Evolutionary conservation across 2,797 vertebrate species (phyloP).

Genomic region (Forpus xanthops): DNA sequence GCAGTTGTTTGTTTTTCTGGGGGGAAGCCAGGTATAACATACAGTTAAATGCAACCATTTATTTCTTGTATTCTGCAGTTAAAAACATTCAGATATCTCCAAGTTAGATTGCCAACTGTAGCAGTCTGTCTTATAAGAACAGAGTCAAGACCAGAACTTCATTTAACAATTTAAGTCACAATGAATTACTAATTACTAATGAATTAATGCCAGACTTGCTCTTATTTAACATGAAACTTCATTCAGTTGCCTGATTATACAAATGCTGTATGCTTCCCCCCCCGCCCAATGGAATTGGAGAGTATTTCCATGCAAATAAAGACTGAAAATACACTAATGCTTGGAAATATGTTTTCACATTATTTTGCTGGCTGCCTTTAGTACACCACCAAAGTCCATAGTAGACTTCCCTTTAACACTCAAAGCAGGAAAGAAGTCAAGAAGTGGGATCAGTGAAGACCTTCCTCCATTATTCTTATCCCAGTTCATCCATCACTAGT

Average conservation of each 20-base stretch:
- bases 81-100: neutral
- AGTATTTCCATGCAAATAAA: neutral
- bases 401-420: neutral
- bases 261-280: no score
- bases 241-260: no score
- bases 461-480: neutral
- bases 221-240: neutral
- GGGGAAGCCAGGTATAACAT: accelerated
- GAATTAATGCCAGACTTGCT: neutral
- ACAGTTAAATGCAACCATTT: neutral
- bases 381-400: neutral
- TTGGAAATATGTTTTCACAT: neutral
- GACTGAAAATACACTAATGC: neutral
- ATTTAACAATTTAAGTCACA: neutral
- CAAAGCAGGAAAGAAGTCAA: neutral
- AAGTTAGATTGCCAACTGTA: neutral
- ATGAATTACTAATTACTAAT: neutral
- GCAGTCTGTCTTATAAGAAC: neutral
- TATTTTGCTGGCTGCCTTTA: neutral
- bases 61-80: neutral
- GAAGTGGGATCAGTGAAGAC: neutral
- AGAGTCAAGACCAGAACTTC: neutral
- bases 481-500: neutral
- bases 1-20: neutral
- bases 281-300: neutral